These are phyloP conservation scores for Melangyna quadrimaculata DNA, from an alignment of 2,888 invertebrate species.

Conservation along the genomic window DNA sequence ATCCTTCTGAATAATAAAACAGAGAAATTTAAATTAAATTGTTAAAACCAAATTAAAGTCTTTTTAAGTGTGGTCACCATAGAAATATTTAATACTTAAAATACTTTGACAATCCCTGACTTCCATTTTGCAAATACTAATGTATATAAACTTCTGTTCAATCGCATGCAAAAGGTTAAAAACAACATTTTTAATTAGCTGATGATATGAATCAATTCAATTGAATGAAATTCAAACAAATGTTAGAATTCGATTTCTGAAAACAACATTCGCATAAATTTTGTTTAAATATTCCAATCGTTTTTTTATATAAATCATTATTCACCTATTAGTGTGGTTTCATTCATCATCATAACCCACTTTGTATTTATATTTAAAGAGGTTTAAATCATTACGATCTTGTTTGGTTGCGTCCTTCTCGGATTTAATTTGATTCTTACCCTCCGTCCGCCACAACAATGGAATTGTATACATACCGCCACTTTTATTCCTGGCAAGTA, in stretches of 20 bases:
- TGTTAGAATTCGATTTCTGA: not conserved
- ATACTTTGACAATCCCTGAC: not conserved
- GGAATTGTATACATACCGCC: conserved; percentile 12
- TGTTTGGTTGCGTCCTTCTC: conserved; percentile 4
- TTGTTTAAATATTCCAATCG: no score
- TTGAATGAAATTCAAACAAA: conserved; percentile 22
- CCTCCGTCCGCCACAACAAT: conserved; percentile 30
- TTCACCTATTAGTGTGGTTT: not conserved
- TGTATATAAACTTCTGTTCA: not conserved
- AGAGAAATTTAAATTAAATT: no score
- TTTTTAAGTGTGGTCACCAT: no score
- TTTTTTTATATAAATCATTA: not conserved
- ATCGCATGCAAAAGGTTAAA: not conserved
- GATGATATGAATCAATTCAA: conserved; percentile 15
- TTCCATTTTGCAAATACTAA: not conserved
- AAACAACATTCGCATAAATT: not conserved
- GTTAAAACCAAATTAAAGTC: no score
- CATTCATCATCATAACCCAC: conserved; percentile 1
- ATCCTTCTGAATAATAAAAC: no score
- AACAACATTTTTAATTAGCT: conserved; percentile 23
- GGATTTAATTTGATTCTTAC: conserved; percentile 38
- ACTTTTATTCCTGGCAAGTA: conserved; percentile 27
- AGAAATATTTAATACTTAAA: no score
- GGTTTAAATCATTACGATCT: conserved; percentile 25
- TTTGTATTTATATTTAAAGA: not conserved